Percentiles rank a stretch among this genome's conserved stretches.
phyloP scores from a whole-genome alignment of 2,888 invertebrate species.

The Pachycephus smyrnensis region DNA sequence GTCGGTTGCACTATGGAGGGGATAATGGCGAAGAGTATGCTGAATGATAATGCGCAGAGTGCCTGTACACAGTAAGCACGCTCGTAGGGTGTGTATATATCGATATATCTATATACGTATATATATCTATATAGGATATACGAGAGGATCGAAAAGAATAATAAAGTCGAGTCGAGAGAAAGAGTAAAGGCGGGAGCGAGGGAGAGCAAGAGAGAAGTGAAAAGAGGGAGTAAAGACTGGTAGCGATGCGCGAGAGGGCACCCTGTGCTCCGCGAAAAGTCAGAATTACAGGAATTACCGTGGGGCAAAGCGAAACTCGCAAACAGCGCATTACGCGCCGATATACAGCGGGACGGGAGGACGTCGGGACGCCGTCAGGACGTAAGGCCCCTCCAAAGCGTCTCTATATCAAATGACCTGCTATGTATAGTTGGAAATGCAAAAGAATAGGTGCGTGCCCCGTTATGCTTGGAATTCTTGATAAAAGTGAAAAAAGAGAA shows the following conservation, averaged over 20 bases:
- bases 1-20: conserved; percentile 16
- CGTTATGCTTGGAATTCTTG: not conserved
- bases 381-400: not conserved
- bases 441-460: not conserved
- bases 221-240: conserved; percentile 52
- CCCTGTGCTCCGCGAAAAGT: conserved; percentile 48
- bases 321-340: conserved; percentile 45
- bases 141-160: conserved; percentile 44
- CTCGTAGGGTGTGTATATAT: not conserved
- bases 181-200: too few species aligned
- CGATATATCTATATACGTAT: not conserved
- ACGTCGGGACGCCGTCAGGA: not conserved
- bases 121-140: conserved; percentile 20
- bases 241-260: conserved; percentile 40
- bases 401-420: conserved; percentile 22
- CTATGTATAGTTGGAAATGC: not conserved
- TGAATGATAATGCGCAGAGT: conserved; percentile 54
- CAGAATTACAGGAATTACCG: conserved; percentile 63
- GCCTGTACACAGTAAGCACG: conserved; percentile 25
- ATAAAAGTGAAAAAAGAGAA: not conserved
- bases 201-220: not conserved
- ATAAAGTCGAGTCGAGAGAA: conserved; percentile 40
- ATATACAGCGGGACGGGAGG: conserved; percentile 18
- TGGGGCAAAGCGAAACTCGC: conserved; percentile 42
- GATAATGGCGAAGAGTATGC: conserved; percentile 48